Base-by-base conservation (phyloP, 2,888 invertebrate species). In the Drosophila nigricruria region DNA sequence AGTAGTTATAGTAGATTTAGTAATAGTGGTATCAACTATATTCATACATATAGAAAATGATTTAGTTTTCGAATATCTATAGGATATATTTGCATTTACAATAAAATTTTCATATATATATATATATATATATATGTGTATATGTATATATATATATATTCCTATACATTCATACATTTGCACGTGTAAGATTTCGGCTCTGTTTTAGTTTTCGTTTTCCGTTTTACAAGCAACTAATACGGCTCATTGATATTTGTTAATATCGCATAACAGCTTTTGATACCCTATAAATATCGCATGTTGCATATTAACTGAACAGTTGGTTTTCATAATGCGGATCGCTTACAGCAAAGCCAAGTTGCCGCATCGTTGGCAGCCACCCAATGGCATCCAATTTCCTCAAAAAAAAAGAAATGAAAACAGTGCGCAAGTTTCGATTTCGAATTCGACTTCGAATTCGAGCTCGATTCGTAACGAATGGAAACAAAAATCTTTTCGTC, bases 311-410 rank as follows among this genome's bases (percentile, higher is more conserved):
- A 4, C 27, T 45, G 34, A 40, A 60, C 59, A 60, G 50, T 60
- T 59, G 59, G 36, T 18, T 47, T 36, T 50, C 20, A n/a, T 23
- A 12, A 32, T 16, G 12, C 30, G 61, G 40, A 56, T 43, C 34
- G 43, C n/a, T 43, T 20, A 38, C 20, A 18, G 27, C 10, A 4
- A 30, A 40, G 20, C n/a, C 20, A 30, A 60, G 23, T 54, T 16
- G 43, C 23, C 43, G 25, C 54, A 8, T 38, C 38, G 27, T 59
- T 12, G 20, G 20, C 8, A 59, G 9, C 12, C 47, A 60, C 8
- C 32, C 49, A 32, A 30, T 10, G n/a, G 40, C 30, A 14, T 45
- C 23, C 27, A 30, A 47, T 57, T 57, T 45, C 57, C 45, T 43
- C 9, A 40, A 10, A 42, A 20, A 12, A 20, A 16, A 3, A 56